Base-by-base conservation (phyloP, 2,888 invertebrate genomes). In the Thyatira batis region DNA sequence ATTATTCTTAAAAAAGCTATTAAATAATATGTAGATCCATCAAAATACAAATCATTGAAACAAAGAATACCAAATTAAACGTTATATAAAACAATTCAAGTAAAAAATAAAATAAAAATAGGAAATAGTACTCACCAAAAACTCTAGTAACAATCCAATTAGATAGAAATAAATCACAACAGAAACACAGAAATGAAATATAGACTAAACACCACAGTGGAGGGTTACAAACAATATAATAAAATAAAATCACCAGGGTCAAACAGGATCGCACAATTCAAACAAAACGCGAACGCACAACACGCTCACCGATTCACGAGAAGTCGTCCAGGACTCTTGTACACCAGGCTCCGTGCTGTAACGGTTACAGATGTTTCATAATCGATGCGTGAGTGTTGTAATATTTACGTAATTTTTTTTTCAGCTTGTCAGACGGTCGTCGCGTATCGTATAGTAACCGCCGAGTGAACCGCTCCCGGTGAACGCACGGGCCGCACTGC, bases 371-470 rank as follows among this genome's bases (percentile, higher is more conserved):
- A 76, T 79, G 82, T 83, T 83, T 86, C 76, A 84, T 85, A 89
- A 88, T 86, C 87, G 82, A 88, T 86, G 87, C 83, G 82, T 82
- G 80, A 81, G 73, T 88, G 87, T 87, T 85, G 88, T 86, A 91
- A 89, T 90, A 89, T 92, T 92, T 90, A 89, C 92, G 91, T 91
- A 89, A 89, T 91, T 90, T 87, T 82, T n/a, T 79, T 91, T 89
- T 90, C 87, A 86, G 87, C 70, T 75, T 84, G 84, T 82, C 84
- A 84, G 80, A 78, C 73, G 74, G 75, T 80, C 79, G 74, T 58
- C 78, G 82, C 84, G 87, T 80, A 73, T 84, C 76, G 64, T 79
- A 62, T 57, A 44, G 57, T 58, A 52, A 54, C 61, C 58, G 55
- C 55, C 69, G 59, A 82, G 71, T 68, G 81, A 76, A 87, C 89